These are phyloP conservation scores for Exaiptasia diaphana DNA, from an alignment of 64 coral and sea anemone genomes.

Conservation along the genomic window DNA sequence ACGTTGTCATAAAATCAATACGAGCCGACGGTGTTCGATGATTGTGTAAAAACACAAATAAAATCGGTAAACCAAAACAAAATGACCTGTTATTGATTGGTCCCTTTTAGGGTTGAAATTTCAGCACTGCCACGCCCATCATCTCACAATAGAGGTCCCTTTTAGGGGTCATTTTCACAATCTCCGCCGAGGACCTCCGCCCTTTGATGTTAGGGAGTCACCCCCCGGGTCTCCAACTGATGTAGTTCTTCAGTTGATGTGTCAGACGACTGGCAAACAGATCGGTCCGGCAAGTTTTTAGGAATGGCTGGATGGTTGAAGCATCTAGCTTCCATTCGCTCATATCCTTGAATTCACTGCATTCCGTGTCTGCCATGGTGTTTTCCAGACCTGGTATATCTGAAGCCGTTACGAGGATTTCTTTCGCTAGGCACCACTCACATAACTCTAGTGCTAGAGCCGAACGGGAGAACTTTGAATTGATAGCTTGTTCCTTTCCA, in stretches of 20 bases:
- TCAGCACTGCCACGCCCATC: no score
- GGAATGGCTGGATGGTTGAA: background rate
- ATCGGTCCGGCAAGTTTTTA: background rate
- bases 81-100: no score
- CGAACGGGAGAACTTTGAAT: constrained; percentile 30
- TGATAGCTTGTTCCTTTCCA: constrained; percentile 11
- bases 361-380: constrained; percentile 9
- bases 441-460: constrained; percentile 19
- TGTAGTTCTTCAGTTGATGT: constrained; percentile 12
- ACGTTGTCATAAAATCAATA: no score
- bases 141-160: no score
- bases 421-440: background rate
- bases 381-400: constrained; percentile 10
- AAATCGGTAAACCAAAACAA: no score
- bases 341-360: background rate
- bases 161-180: no score
- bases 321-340: constrained; percentile 23
- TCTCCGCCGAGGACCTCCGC: no score
- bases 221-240: constrained; percentile 58
- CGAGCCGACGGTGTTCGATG: no score
- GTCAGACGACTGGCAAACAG: constrained; percentile 23
- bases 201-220: no score
- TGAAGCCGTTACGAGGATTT: background rate
- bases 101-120: no score
- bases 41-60: no score